Conservation (phyloP, 2,113 vertebrate species). For the Piaya cayana region DNA sequence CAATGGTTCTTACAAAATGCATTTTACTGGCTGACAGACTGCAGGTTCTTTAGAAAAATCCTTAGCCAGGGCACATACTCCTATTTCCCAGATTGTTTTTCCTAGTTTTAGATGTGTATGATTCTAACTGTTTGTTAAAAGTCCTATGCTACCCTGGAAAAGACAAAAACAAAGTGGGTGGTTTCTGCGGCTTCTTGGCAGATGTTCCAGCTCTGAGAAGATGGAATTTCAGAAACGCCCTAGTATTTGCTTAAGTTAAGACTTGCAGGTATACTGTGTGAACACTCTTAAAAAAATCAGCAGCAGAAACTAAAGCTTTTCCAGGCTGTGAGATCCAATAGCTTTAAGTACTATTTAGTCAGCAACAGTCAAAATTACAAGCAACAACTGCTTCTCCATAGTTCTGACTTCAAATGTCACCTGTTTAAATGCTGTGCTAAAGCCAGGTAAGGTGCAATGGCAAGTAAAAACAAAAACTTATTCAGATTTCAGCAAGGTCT, state of each 20-base stretch:
- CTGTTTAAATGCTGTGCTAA: not conserved
- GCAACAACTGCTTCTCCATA: not conserved
- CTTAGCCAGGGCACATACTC: not conserved
- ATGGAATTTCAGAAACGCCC: not conserved
- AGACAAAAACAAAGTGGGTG: conserved; percentile 57
- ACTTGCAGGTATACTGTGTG: not conserved
- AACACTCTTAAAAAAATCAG: not conserved
- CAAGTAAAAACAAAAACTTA: not conserved
- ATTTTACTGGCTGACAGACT: not conserved
- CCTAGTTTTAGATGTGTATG: conserved; percentile 42
- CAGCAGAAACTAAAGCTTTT: not conserved
- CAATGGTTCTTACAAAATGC: conserved; percentile 13
- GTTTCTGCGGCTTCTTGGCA: conserved; percentile 38
- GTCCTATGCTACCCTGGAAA: conserved; percentile 24
- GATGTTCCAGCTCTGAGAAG: conserved; percentile 42
- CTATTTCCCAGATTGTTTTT: conserved; percentile 6
- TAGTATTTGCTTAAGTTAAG: conserved; percentile 2
- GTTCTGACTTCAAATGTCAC: not conserved
- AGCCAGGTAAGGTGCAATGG: not conserved
- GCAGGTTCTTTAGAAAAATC: conserved; percentile 9
- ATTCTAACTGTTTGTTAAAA: conserved; percentile 50
- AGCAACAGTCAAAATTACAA: not conserved
- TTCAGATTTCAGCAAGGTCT: not conserved
- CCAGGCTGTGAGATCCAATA: not conserved
- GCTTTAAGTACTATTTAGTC: not conserved